phyloP scores from a whole-genome alignment of 2,797 vertebrate genomes.

The Dryobates pubescens region DNA sequence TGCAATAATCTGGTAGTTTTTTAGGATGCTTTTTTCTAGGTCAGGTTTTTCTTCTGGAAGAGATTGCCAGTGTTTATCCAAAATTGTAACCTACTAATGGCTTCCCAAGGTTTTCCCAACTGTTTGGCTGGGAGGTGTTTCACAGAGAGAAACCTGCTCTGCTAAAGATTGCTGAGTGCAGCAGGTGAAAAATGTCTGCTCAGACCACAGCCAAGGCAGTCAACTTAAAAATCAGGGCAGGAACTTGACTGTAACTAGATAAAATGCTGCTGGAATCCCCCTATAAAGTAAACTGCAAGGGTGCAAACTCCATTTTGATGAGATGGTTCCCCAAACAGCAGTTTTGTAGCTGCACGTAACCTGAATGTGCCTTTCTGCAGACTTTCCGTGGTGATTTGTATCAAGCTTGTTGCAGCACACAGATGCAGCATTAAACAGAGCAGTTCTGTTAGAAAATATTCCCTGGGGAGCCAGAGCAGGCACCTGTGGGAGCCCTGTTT shows the following conservation, averaged over 20 bases:
- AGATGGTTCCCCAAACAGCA: slow-evolving; percentile 22
- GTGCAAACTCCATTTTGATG: background rate
- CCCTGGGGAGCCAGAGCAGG: background rate
- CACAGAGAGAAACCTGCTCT: background rate
- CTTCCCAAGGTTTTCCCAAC: background rate
- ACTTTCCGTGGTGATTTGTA: background rate
- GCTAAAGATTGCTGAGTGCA: background rate
- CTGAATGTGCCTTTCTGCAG: background rate
- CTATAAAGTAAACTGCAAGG: background rate
- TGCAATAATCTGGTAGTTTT: background rate
- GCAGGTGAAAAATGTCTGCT: background rate
- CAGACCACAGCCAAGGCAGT: background rate
- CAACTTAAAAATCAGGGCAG: slow-evolving; percentile 5
- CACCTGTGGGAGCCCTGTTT: background rate
- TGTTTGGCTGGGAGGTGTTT: background rate
- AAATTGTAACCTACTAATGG: background rate
- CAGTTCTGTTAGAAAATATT: slow-evolving; percentile 10
- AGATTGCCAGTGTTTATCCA: background rate
- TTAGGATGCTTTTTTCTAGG: background rate
- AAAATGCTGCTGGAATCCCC: slow-evolving; percentile 13
- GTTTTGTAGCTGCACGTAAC: background rate
- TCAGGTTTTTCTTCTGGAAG: background rate
- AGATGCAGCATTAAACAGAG: slow-evolving; percentile 1
- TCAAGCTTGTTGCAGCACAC: slow-evolving; percentile 1
- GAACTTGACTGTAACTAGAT: background rate